These are phyloP conservation scores for Semicossyphus pulcher DNA, from an alignment of 2,113 vertebrate species.

Conservation along the genomic window DNA sequence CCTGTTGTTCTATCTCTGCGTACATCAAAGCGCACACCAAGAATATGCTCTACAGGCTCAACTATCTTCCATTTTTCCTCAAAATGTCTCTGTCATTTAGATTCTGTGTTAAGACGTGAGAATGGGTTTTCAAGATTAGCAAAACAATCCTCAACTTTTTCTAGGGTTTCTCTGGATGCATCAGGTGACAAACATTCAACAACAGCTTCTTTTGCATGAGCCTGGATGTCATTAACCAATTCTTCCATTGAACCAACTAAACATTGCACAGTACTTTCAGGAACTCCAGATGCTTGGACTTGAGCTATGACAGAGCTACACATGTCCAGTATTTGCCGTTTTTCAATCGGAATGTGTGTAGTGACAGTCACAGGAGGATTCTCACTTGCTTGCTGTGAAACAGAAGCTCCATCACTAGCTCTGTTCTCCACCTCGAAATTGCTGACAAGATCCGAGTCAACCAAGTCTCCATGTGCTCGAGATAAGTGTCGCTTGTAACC, in stretches of 20 bases:
- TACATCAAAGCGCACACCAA: neutral
- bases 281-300: neutral
- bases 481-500: neutral
- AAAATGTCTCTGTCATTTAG: neutral
- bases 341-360: neutral
- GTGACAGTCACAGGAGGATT: neutral
- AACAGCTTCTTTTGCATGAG: neutral
- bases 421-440: too few species aligned
- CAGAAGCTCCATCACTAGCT: neutral
- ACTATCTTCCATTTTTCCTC: neutral
- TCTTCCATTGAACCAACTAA: neutral
- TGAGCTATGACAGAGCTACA: neutral
- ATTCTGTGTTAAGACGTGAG: conserved; percentile 3
- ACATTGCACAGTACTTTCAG: neutral
- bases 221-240: neutral
- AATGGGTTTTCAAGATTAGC: neutral
- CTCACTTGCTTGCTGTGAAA: neutral
- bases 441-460: too few species aligned
- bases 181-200: conserved; percentile 2
- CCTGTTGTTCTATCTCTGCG: too few species aligned
- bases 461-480: too few species aligned
- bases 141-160: neutral
- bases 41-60: neutral
- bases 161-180: too few species aligned
- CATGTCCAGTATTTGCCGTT: neutral